Evolutionary conservation across 2,888 invertebrate species (phyloP).

Genomic region (Agrochola macilenta): DNA sequence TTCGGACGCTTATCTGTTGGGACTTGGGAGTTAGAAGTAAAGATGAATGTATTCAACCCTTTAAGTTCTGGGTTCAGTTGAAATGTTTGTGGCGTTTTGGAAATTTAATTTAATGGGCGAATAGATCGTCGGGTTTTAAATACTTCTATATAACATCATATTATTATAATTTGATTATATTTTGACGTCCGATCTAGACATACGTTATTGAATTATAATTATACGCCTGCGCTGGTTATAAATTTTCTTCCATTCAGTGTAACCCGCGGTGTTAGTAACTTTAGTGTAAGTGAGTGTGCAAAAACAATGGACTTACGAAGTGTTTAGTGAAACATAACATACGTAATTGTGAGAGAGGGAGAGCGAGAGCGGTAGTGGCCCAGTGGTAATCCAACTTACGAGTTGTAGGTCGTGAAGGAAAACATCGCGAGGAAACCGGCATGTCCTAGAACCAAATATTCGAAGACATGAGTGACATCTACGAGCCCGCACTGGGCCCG

Average conservation of each 20-base stretch:
- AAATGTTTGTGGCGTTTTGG: constrained; percentile 34
- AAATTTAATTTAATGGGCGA: constrained; percentile 13
- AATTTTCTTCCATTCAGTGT: background rate
- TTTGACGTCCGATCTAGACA: background rate
- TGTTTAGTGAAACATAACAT: background rate
- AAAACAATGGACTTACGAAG: background rate
- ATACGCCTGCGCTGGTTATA: background rate
- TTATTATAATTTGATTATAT: background rate
- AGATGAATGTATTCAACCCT: constrained; percentile 49
- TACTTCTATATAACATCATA: background rate
- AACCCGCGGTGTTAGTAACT: background rate
- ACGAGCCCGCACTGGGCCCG: no score
- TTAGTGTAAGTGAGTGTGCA: background rate
- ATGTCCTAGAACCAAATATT: no score
- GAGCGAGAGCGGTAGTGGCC: no score
- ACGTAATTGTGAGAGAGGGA: no score
- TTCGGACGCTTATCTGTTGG: constrained; percentile 50
- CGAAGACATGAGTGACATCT: no score
- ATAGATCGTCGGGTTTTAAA: background rate
- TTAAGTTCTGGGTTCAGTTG: constrained; percentile 43
- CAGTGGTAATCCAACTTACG: no score
- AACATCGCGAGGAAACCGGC: no score
- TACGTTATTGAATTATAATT: no score
- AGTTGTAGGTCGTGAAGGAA: no score
- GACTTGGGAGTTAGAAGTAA: constrained; percentile 39